Base-by-base conservation (phyloP, 2,797 vertebrate genomes). In the Moxostoma hubbsi region DNA sequence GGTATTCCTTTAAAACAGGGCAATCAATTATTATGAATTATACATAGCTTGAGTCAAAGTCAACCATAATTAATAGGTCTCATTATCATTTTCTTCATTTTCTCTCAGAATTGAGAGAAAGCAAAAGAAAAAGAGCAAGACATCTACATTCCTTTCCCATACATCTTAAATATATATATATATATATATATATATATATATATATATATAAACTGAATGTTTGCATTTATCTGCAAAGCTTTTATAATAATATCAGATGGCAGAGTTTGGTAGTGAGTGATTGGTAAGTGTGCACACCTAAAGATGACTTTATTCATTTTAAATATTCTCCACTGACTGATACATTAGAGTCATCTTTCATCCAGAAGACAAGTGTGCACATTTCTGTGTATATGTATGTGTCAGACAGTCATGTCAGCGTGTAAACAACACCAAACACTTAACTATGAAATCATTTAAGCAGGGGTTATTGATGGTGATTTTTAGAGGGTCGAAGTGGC, bases 11-110 rank as follows among this genome's bases (percentile, higher is more conserved):
- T 93, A 94, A 95, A 94, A 92, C 91, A 93, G 90, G 89, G 86
- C 91, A 96, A 96, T 98, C 96, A 97, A 95, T 98, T 97, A 98
- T 97, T 97, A 97, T 99, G 95, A 98, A 98, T 99, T 97, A 98
- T 97, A 94, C 94, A 97, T 95, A 94, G 93, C 94, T 94, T 94
- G 94, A 96, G 96, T 93, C 92, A 93, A 92, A 93, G 94, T 96
- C 94, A 96, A 94, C 96, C 96, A 94, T 95, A 95, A 97, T 98
- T 98, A 98, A 98, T 98, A 97, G 95, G 93, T 95, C 94, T 96
- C 96, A 98, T 98, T 98, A 95, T 79, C 95, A 96, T 97, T 94
- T 94, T 95, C 95, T 91, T 92, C 92, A 94, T 93, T 91, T 65
- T 71, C 61, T 51, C 46, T 11, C 45, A 43, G 16, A 94, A 92